Percentiles rank a stretch among this genome's conserved stretches.
These are phyloP conservation scores for Aspidiotus destructor DNA, from an alignment of 2,888 invertebrate genomes.

Conservation along the genomic window DNA sequence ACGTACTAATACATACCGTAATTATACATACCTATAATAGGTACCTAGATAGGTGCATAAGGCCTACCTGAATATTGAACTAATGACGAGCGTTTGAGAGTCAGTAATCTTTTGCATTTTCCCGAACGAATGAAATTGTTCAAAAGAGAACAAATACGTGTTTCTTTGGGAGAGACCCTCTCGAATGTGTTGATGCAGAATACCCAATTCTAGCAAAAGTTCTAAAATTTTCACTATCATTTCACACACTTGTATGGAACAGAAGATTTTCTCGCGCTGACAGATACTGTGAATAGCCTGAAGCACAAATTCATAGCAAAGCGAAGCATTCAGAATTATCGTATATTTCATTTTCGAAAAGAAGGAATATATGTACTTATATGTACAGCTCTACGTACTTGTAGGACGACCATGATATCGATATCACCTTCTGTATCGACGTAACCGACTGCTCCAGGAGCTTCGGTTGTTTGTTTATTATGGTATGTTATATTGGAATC, in stretches of 20 bases:
- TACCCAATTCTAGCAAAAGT: constrained; percentile 79
- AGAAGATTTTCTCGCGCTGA: constrained; percentile 70
- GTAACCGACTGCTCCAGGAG: constrained; percentile 78
- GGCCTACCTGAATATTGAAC: constrained; percentile 31
- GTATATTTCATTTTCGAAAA: not conserved
- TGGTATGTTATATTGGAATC: constrained; percentile 86
- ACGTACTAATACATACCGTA: too few relatives aligned
- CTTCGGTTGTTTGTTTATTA: constrained; percentile 76
- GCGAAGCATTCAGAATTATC: not conserved
- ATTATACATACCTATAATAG: too few relatives aligned
- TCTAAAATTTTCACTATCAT: constrained; percentile 86
- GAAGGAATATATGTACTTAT: not conserved
- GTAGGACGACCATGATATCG: constrained; percentile 76
- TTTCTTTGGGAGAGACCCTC: constrained; percentile 29
- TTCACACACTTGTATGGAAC: constrained; percentile 82
- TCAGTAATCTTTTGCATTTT: constrained; percentile 9
- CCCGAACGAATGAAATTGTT: constrained; percentile 13
- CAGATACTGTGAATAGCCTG: constrained; percentile 80
- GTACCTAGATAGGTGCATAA: not conserved
- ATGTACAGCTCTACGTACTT: constrained; percentile 47
- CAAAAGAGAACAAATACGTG: constrained; percentile 18
- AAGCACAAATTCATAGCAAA: constrained; percentile 15
- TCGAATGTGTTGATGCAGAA: constrained; percentile 51
- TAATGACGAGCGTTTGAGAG: constrained; percentile 30
- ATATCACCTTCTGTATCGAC: constrained; percentile 93